phyloP scores from a whole-genome alignment of 2,888 invertebrate species.

The Netelia virgata region DNA sequence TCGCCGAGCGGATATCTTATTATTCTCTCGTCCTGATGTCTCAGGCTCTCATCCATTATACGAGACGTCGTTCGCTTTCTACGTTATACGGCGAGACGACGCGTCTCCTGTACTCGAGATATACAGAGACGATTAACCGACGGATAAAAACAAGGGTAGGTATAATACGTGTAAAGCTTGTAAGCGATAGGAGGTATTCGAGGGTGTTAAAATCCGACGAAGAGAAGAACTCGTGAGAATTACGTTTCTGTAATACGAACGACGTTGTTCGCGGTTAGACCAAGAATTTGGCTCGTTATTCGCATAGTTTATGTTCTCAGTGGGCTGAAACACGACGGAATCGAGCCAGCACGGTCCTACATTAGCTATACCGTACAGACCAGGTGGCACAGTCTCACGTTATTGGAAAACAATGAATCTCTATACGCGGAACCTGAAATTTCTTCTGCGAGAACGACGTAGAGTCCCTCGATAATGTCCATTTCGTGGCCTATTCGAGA shows the following conservation, averaged over 20 bases:
- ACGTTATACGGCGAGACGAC: not conserved
- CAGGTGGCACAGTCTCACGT: constrained; percentile 72
- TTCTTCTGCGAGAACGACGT: constrained; percentile 26
- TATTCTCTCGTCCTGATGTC: constrained; percentile 30
- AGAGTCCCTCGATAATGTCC: constrained; percentile 40
- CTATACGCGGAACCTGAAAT: constrained; percentile 49
- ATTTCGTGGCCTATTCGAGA: constrained; percentile 31
- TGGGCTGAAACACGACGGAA: constrained; percentile 9
- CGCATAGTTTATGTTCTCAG: constrained; percentile 8
- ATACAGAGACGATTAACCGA: constrained; percentile 20
- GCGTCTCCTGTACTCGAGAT: not conserved
- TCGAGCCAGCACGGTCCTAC: not conserved
- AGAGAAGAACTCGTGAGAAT: not conserved
- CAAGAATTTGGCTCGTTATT: constrained; percentile 5
- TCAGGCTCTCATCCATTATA: constrained; percentile 43
- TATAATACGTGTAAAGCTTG: not conserved
- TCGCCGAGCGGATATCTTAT: constrained; percentile 44
- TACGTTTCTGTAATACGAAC: not conserved
- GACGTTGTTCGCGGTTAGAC: not conserved
- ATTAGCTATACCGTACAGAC: constrained; percentile 64
- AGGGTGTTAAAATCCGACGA: not conserved
- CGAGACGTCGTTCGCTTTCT: constrained; percentile 26
- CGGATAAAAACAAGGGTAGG: not conserved
- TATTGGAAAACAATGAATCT: constrained; percentile 78
- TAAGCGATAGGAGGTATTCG: not conserved